Evolutionary conservation across 1,140 invertebrate genomes (phyloP).

Genomic region (Hestina assimilis): DNA sequence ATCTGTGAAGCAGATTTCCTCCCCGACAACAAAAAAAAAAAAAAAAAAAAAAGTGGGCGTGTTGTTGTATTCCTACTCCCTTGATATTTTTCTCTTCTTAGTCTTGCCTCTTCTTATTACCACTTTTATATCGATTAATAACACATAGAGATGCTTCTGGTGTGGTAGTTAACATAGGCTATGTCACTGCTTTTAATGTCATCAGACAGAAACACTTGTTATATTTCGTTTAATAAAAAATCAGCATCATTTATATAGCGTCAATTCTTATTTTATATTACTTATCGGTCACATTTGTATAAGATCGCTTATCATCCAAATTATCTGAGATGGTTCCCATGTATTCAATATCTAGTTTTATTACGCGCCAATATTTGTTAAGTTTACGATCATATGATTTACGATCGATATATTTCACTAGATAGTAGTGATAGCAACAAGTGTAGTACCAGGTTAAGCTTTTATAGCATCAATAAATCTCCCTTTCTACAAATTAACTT

Average conservation of each 20-base stretch:
- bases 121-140: too few relatives aligned
- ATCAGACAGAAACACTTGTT: too few relatives aligned
- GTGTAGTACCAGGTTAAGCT: neutral
- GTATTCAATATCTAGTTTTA: constrained; percentile 1
- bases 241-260: neutral
- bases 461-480: neutral
- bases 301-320: neutral
- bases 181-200: too few relatives aligned
- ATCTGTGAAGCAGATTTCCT: too few relatives aligned
- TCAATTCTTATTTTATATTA: neutral
- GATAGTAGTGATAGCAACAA: constrained; percentile 3
- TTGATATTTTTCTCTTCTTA: too few relatives aligned
- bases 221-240: neutral
- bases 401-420: constrained; percentile 4
- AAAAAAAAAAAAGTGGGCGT: too few relatives aligned
- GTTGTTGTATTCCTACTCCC: too few relatives aligned
- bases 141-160: too few relatives aligned
- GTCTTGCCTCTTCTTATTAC: too few relatives aligned
- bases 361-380: constrained; percentile 1
- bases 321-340: constrained; percentile 6
- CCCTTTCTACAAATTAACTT: constrained; percentile 13
- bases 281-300: constrained; percentile 6
- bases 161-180: too few relatives aligned
- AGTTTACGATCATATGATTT: constrained; percentile 4
- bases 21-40: too few relatives aligned